A percentile compares a stretch with the other conserved stretches of the same genome.
Conservation (phyloP, 2,888 invertebrate species). For the Encarsia formosa region DNA sequence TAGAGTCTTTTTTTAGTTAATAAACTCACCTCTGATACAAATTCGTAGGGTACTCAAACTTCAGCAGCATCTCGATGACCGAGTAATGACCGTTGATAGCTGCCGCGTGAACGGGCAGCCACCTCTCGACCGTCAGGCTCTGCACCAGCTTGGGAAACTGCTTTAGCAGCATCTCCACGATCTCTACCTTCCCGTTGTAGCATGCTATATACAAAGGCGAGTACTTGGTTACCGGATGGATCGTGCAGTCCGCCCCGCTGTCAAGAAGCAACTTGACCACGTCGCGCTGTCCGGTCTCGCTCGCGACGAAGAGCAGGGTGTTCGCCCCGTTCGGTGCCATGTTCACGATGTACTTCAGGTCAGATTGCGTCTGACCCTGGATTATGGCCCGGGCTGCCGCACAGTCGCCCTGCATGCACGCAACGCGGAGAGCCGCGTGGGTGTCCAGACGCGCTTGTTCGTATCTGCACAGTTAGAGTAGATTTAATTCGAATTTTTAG, state of each 20-base stretch:
- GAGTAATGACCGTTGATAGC: conserved; percentile 81
- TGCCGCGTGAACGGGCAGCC: conserved; percentile 90
- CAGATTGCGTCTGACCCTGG: conserved; percentile 58
- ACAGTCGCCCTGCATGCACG: conserved; percentile 71
- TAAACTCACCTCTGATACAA: conserved; percentile 59
- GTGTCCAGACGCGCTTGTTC: conserved; percentile 72
- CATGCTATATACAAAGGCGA: conserved; percentile 89
- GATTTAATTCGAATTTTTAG: no score
- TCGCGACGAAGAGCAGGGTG: conserved; percentile 83
- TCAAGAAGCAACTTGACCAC: conserved; percentile 75
- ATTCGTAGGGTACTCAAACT: conserved; percentile 75
- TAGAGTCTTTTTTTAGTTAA: no score
- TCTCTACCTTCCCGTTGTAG: conserved; percentile 77
- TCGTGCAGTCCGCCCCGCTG: conserved; percentile 81
- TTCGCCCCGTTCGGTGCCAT: conserved; percentile 85
- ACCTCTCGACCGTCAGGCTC: conserved; percentile 84
- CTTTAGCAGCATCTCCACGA: conserved; percentile 70
- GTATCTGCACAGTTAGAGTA: conserved; percentile 32
- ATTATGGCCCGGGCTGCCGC: conserved; percentile 64
- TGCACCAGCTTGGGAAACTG: conserved; percentile 82
- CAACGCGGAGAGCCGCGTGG: conserved; percentile 73
- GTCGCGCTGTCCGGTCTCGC: conserved; percentile 77
- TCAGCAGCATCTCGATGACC: conserved; percentile 73
- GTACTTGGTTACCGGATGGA: conserved; percentile 86
- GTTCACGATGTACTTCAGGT: conserved; percentile 74